Percentiles rank a stretch among this genome's conserved stretches.
Conservation (phyloP, 2,888 invertebrate species). For the Scotopteryx bipunctaria region DNA sequence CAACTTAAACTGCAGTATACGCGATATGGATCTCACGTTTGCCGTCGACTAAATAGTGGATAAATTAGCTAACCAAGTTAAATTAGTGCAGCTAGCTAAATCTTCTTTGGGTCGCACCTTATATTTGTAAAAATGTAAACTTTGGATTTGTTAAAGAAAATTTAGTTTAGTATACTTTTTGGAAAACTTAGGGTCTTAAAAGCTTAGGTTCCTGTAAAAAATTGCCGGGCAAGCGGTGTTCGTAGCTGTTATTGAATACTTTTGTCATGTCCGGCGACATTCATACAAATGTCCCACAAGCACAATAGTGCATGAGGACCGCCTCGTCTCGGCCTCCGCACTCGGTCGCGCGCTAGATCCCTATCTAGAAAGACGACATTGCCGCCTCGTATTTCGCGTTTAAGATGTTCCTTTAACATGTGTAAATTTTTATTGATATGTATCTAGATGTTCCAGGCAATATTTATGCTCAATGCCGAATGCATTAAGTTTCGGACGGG, state of each 20-base stretch:
- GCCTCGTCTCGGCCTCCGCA: slow-evolving; percentile 34
- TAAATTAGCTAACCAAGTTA: slow-evolving; percentile 77
- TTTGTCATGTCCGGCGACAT: slow-evolving; percentile 48
- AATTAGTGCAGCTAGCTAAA: slow-evolving; percentile 62
- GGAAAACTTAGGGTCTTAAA: neutral
- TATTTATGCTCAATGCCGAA: slow-evolving; percentile 35
- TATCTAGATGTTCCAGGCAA: slow-evolving; percentile 35
- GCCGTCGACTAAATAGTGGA: slow-evolving; percentile 74
- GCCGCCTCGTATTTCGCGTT: slow-evolving; percentile 43
- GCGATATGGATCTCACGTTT: slow-evolving; percentile 80
- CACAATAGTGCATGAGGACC: slow-evolving; percentile 44
- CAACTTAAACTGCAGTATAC: slow-evolving; percentile 64
- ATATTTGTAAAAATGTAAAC: slow-evolving; percentile 16
- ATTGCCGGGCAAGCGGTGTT: slow-evolving; percentile 39
- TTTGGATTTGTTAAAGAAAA: slow-evolving; percentile 2
- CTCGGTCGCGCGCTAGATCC: slow-evolving; percentile 45
- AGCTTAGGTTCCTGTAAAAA: slow-evolving; percentile 26
- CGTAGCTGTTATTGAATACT: slow-evolving; percentile 46
- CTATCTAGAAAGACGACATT: slow-evolving; percentile 47
- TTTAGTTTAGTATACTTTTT: neutral
- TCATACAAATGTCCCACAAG: slow-evolving; percentile 44
- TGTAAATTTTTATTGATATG: slow-evolving; percentile 47
- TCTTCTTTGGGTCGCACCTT: slow-evolving; percentile 41
- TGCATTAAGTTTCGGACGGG: slow-evolving; percentile 25
- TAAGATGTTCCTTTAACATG: slow-evolving; percentile 46